A percentile compares a stretch with the other conserved stretches of the same genome.
Conservation (phyloP, 2,888 invertebrate species). For the Luperina nickerlii region DNA sequence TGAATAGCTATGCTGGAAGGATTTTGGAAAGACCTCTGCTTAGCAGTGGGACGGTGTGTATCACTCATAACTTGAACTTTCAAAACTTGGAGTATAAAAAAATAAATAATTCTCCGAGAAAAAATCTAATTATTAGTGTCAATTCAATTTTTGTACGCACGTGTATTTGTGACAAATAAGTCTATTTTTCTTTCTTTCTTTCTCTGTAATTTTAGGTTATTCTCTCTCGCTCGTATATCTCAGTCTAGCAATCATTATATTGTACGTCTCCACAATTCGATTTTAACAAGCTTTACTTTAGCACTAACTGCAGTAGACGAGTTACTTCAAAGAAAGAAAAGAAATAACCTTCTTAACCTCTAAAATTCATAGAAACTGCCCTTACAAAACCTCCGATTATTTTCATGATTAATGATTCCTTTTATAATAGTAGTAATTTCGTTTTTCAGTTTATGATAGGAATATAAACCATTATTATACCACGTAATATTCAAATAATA, state of each 20-base stretch:
- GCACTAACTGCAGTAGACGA: neutral
- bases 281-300: neutral
- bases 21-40: too few relatives aligned
- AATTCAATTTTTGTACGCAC: too few relatives aligned
- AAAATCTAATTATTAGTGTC: too few relatives aligned
- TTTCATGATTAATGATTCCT: constrained; percentile 51
- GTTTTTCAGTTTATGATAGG: neutral
- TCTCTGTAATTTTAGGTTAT: neutral
- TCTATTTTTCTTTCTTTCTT: too few relatives aligned
- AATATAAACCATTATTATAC: neutral
- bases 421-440: constrained; percentile 23
- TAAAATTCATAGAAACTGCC: constrained; percentile 19
- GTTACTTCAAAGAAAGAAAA: neutral
- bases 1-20: too few relatives aligned
- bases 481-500: neutral
- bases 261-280: neutral
- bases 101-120: too few relatives aligned
- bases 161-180: too few relatives aligned
- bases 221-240: too few relatives aligned
- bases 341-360: constrained; percentile 20
- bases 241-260: neutral
- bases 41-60: too few relatives aligned
- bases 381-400: constrained; percentile 20
- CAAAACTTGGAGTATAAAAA: too few relatives aligned
- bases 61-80: too few relatives aligned